Percentiles rank a stretch among this genome's conserved stretches.
Evolutionary conservation across 2,113 vertebrate species (phyloP).

Genomic region (Eupsittula cactorum): DNA sequence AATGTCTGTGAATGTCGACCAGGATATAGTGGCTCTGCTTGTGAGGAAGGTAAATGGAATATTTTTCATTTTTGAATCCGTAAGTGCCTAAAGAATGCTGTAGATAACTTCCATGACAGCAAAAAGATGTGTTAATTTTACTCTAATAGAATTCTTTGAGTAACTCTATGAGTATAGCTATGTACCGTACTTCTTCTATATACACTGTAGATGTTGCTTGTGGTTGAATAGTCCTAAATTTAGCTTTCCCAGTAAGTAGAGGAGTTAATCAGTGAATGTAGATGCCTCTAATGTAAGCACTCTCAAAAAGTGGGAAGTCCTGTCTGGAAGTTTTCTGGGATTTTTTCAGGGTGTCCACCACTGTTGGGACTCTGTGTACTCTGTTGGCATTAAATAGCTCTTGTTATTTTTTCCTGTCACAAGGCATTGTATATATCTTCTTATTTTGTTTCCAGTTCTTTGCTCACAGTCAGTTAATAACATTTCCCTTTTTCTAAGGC

Average conservation of each 20-base stretch:
- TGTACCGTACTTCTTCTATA: neutral
- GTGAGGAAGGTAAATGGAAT: slow-evolving; percentile 83
- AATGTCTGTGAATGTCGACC: slow-evolving; percentile 81
- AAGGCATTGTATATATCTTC: neutral
- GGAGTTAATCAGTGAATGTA: neutral
- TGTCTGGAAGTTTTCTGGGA: neutral
- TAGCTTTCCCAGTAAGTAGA: neutral
- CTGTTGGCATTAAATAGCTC: neutral
- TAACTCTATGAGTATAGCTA: neutral
- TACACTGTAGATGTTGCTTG: neutral
- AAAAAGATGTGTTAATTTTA: neutral
- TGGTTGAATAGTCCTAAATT: neutral
- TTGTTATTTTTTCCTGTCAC: neutral
- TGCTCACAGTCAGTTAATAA: neutral
- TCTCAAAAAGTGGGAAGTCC: neutral
- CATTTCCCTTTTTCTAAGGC: neutral
- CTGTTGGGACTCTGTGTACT: neutral
- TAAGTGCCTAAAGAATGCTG: neutral
- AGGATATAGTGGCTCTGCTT: slow-evolving; percentile 80
- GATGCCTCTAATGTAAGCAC: neutral
- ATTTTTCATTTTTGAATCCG: neutral
- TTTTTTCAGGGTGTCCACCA: neutral
- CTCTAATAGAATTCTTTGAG: neutral
- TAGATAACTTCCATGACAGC: neutral
- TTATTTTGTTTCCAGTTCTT: neutral